phyloP scores from a whole-genome alignment of 35 echinoderm and acorn worm species.

The Amphiura filiformis region DNA sequence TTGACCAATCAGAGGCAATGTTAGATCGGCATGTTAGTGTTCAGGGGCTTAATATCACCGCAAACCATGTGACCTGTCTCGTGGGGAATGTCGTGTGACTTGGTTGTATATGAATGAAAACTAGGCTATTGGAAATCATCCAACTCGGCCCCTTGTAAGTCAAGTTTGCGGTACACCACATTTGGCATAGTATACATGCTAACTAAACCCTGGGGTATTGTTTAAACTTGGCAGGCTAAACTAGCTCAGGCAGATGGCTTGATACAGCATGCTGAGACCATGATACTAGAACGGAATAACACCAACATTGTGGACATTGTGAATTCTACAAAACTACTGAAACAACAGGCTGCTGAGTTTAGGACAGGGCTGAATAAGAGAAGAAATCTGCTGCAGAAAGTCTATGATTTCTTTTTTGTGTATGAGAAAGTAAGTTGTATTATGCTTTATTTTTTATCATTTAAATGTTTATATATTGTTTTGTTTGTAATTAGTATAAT shows the following conservation, averaged over 20 bases:
- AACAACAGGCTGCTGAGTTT: slow-evolving; percentile 48
- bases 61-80: too few relatives aligned
- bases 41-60: too few relatives aligned
- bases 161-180: too few relatives aligned
- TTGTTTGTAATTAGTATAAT: too few relatives aligned
- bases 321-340: slow-evolving; percentile 30
- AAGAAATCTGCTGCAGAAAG: slow-evolving; percentile 48
- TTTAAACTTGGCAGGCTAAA: not conserved
- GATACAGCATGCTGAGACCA: slow-evolving; percentile 37
- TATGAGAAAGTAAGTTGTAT: slow-evolving; percentile 65
- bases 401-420: slow-evolving; percentile 54
- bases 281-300: slow-evolving; percentile 17
- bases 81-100: too few relatives aligned
- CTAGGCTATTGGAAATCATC: not conserved
- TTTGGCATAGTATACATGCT: too few relatives aligned
- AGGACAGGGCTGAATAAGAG: slow-evolving; percentile 48
- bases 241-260: slow-evolving; percentile 40
- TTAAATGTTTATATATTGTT: too few relatives aligned
- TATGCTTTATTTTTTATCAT: too few relatives aligned
- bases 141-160: too few relatives aligned
- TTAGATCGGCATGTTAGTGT: too few relatives aligned
- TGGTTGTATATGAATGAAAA: too few relatives aligned
- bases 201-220: not conserved
- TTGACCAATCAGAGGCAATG: too few relatives aligned
- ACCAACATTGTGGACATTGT: slow-evolving; percentile 18